Evolutionary conservation across 2,797 vertebrate genomes (phyloP).

Genomic region (Denticeps clupeoides): DNA sequence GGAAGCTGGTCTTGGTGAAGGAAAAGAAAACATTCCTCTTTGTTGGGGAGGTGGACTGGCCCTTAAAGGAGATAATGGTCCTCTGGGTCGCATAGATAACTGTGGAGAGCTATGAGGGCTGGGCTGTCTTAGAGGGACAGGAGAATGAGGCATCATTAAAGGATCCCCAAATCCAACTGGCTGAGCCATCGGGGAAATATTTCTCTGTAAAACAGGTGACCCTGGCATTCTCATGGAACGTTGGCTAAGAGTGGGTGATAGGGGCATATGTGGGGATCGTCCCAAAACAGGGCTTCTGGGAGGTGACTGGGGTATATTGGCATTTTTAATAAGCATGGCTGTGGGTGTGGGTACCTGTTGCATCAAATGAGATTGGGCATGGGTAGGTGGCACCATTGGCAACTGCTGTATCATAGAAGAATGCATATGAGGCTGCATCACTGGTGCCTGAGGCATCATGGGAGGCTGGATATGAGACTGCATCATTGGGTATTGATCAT

Average conservation of each 20-base stretch:
- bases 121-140: slow-evolving; percentile 15
- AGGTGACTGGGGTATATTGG: slow-evolving; percentile 27
- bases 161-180: slow-evolving; percentile 14
- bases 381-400: too few relatives aligned
- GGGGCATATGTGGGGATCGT: slow-evolving; percentile 45
- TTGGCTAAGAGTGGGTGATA: slow-evolving; percentile 50
- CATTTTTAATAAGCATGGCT: slow-evolving; percentile 63
- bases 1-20: slow-evolving; percentile 38
- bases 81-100: slow-evolving; percentile 23
- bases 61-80: slow-evolving; percentile 26
- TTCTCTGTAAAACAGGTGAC: too few relatives aligned
- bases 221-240: slow-evolving; percentile 44
- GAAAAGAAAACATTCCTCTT: too few relatives aligned
- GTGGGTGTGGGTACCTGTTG: slow-evolving; percentile 51
- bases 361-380: slow-evolving; percentile 24
- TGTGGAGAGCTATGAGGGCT: slow-evolving; percentile 35
- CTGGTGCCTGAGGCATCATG: slow-evolving; percentile 40
- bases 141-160: slow-evolving; percentile 11
- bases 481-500: too few relatives aligned
- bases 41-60: slow-evolving; percentile 22
- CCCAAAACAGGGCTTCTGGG: slow-evolving; percentile 45
- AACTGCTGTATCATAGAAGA: slow-evolving; percentile 33
- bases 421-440: slow-evolving; percentile 2
- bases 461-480: slow-evolving; percentile 2
- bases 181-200: slow-evolving; percentile 9